Base-by-base conservation (phyloP, 2,113 vertebrate genomes). In the Aleadryas rufinucha region DNA sequence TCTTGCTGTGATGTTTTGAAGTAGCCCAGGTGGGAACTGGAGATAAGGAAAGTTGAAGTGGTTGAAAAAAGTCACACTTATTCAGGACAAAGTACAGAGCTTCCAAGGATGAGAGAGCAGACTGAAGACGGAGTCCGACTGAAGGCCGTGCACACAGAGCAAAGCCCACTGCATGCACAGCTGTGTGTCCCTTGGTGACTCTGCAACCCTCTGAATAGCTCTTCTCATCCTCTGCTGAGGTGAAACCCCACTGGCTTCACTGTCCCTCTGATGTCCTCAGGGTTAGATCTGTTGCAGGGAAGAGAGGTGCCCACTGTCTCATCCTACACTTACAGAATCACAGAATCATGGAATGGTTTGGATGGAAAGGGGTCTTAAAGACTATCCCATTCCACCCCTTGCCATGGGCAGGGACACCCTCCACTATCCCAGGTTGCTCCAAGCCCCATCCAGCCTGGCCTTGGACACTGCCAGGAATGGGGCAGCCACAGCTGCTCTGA, bases 121-220 rank as follows among this genome's bases (percentile, higher is more conserved):
- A 35, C 23, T 12, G 57, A 39, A 37, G 53, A 19, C 15, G 1
- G 0, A 8, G 5, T 37, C n/a, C 3, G 6, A 8, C 54, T 35
- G 59, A 49, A 33, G 68, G 53, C 50, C 20, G 1, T 8, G 54
- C 2, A 6, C 39, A n/a, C 41, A 65, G 61, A 59, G 57, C 22
- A 72, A n/a, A 63, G 16, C 50, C n/a, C 28, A 2, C 39, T 16
- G 7, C 0, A 0, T 17, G 56, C 54, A 33, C 39, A 18, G 22
- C 21, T 45, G 7, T 44, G 65, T 83, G 52, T 33, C 57, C 49
- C 82, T 52, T 37, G 37, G 26, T 6, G 9, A 26, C n/a, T 22
- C 54, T 65, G 45, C 54, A 54, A 3, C 54, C 24, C 47, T 78
- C 26, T 28, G 21, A 65, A 41, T 4, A 59, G 68, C 37, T n/a